Evolutionary conservation across 2,888 invertebrate species (phyloP), one percentile per base, ranked within the genome.

Genomic region (Lacanobia oleracea): DNA sequence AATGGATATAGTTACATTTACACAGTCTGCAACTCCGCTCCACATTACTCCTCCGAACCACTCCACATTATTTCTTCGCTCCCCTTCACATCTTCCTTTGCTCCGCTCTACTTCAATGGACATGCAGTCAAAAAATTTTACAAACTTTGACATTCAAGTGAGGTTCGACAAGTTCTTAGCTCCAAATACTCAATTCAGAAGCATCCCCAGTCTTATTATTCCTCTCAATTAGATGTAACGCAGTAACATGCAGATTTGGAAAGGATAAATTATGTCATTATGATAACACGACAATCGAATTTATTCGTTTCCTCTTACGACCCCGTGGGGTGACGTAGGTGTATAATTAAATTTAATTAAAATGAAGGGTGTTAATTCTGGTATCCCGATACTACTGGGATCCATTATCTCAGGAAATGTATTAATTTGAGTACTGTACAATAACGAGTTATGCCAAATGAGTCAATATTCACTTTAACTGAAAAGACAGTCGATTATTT

Each of bases 331-430:
- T 57, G 45, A 59, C 18, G 60, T 59, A 59, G 54, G 33, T 67
- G 16, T 75, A 59, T 43, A 75, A 63, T 75, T 23, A 50, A 66
- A 72, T 78, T 33, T 16, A 74, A 67, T 75, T 51, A 76, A 67
- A 75, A 75, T 67, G 16, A 48, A 54, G 12, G 10, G 14, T 12
- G n/a, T 76, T 63, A 45, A 75, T 75, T 75, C n/a, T 14, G 9
- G 5, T 33, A 53, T 66, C 53, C 16, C 62, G 7, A 80, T 80
- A 75, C 67, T 33, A 60, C 27, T 12, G 77, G 68, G 68, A 67
- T n/a, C 27, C 76, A 81, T 60, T 81, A 76, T 27, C 43, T 37
- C 23, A 60, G 48, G 27, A 45, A 60, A 67, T 40, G 33, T 67
- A 21, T 60, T 76, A 66, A 67, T 81, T 59, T n/a, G 54, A 63